Evolutionary conservation across 2,888 invertebrate species (phyloP).

Genomic region (Dynastes hyllus): DNA sequence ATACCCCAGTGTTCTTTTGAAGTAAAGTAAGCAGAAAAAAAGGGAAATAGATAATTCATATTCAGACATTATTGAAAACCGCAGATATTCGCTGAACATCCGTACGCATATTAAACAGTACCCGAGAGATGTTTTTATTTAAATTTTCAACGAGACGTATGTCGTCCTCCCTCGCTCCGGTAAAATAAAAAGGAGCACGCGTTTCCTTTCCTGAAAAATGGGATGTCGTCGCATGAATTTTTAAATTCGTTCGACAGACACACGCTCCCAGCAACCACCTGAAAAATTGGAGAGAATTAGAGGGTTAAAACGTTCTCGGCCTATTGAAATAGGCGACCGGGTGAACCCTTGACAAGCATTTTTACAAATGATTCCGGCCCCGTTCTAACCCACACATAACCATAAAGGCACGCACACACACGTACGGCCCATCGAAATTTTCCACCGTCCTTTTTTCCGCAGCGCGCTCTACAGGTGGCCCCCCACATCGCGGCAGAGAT

Average conservation of each 20-base stretch:
- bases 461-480: conserved; percentile 66
- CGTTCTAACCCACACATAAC: conserved; percentile 59
- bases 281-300: conserved; percentile 53
- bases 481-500: conserved; percentile 60
- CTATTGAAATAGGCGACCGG: conserved; percentile 61
- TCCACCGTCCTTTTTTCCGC: conserved; percentile 54
- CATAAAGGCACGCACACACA: conserved; percentile 41
- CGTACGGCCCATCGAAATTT: conserved; percentile 46
- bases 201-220: conserved; percentile 43
- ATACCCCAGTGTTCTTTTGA: neutral
- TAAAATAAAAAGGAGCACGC: conserved; percentile 45
- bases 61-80: conserved; percentile 43
- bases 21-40: neutral
- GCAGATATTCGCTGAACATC: conserved; percentile 35
- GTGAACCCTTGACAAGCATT: conserved; percentile 65
- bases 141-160: conserved; percentile 49
- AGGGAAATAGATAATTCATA: conserved; percentile 24
- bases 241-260: conserved; percentile 50
- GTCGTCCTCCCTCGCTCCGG: conserved; percentile 28
- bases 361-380: conserved; percentile 69
- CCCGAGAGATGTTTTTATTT: conserved; percentile 50
- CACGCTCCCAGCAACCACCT: conserved; percentile 47
- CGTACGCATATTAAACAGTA: conserved; percentile 44
- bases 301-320: conserved; percentile 51
- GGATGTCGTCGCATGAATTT: conserved; percentile 51